Evolutionary conservation across 1,140 invertebrate genomes (phyloP), one percentile per base, ranked within the genome.

Genomic region (Lepidurus apus): DNA sequence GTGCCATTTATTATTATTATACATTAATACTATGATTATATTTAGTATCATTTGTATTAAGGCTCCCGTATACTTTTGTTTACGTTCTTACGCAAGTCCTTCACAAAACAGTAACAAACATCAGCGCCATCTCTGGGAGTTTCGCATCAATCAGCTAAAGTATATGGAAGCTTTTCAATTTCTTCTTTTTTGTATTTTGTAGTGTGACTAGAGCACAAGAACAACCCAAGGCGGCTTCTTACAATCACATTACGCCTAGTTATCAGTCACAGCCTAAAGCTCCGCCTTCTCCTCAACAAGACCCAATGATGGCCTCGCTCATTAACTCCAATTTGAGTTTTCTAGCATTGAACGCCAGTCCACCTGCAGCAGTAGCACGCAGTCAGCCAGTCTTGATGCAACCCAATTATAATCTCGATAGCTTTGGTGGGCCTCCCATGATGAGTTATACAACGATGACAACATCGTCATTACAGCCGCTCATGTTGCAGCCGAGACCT

Each of bases 321-420:
- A 65, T 65, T 65, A 65, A 65, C 53, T 65, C 53, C 0, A 65
- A 65, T 8, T n/a, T 65, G 13, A 65, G 53, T 21, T 17, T 65
- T 7, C 21, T 65, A 21, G 21, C 53, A n/a, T 21, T 65, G 13
- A 65, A 65, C 21, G 6, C 6, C 53, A 65, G 8, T 65, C 17
- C 53, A 65, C n/a, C 53, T 65, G 9, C 13, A 7, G n/a, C 9
- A 65, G 13, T 21, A 65, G 13, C 21, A 7, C 8, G 34, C 34
- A 34, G 53, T 65, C 53, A 65, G 53, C 53, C 53, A 65, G 21
- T 65, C 53, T 34, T 34, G 34, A 65, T 65, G 53, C 53, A 65
- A 65, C 53, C 53, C 53, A 65, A 65, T 65, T 65, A 65, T 21
- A 65, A 65, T 65, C 6, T 65, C 53, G 4, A 17, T 21, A 21